Conservation (phyloP, 2,113 vertebrate genomes). For the Lophura nycthemera region DNA sequence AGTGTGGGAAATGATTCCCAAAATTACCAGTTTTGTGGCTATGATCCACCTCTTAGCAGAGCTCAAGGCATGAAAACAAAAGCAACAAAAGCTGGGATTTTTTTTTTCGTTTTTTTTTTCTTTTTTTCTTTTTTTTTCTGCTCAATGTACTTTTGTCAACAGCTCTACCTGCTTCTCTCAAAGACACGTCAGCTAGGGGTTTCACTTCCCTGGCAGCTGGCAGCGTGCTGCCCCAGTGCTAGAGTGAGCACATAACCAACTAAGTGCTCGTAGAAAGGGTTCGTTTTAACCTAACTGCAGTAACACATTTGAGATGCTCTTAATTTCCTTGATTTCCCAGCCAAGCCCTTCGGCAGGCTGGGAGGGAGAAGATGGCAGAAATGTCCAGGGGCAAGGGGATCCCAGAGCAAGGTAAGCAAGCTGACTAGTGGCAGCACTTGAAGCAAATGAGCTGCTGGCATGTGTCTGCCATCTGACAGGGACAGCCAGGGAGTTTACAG, state of each 20-base stretch:
- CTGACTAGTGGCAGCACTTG: neutral
- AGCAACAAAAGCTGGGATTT: neutral
- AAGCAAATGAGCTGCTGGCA: neutral
- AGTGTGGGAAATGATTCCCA: neutral
- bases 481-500: constrained; percentile 26
- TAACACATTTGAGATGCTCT: neutral
- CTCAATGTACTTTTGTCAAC: neutral
- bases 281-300: neutral
- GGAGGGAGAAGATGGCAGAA: neutral
- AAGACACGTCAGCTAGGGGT: fast-evolving
- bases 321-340: neutral
- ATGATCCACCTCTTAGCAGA: neutral
- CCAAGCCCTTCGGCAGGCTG: neutral
- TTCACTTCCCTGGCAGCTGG: neutral
- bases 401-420: neutral
- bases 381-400: neutral
- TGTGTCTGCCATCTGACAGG: neutral
- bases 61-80: neutral
- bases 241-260: neutral
- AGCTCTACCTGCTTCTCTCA: neutral
- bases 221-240: neutral
- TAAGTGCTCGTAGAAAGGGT: neutral
- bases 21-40: neutral
- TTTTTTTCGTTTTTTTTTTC: neutral
- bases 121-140: neutral